phyloP scores from a whole-genome alignment of 2,797 vertebrate species.

The Bufotes viridis region DNA sequence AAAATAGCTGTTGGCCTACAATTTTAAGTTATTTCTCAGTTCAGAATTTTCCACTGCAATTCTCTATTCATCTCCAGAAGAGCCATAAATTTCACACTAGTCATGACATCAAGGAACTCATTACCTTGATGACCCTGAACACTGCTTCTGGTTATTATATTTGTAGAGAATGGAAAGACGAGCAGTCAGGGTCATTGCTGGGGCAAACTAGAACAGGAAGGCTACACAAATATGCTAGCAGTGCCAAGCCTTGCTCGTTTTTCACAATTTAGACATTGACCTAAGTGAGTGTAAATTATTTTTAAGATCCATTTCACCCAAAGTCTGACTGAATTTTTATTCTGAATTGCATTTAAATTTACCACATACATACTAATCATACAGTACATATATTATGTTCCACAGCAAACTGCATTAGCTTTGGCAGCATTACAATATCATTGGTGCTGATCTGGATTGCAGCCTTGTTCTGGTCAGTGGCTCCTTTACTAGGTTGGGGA shows the following conservation, averaged over 20 bases:
- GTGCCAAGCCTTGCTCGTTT: neutral
- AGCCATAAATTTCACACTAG: neutral
- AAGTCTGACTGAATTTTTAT: neutral
- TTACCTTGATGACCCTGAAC: neutral
- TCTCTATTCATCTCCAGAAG: neutral
- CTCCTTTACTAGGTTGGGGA: constrained; percentile 89
- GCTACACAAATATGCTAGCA: neutral
- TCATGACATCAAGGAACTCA: neutral
- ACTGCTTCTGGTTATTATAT: neutral
- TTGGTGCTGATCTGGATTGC: constrained; percentile 85
- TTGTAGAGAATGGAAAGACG: neutral
- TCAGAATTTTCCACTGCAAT: neutral
- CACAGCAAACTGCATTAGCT: constrained; percentile 83
- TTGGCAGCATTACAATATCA: constrained; percentile 77
- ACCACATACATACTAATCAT: neutral
- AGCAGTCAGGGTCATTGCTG: neutral
- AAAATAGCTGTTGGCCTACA: neutral
- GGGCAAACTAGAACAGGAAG: neutral
- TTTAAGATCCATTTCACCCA: neutral
- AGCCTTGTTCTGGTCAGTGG: constrained; percentile 86
- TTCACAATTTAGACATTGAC: neutral
- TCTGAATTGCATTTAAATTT: neutral
- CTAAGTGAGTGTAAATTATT: neutral
- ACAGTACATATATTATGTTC: neutral
- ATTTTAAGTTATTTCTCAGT: neutral